Conservation (phyloP, 2,888 invertebrate genomes). For the Atethmia centrago region DNA sequence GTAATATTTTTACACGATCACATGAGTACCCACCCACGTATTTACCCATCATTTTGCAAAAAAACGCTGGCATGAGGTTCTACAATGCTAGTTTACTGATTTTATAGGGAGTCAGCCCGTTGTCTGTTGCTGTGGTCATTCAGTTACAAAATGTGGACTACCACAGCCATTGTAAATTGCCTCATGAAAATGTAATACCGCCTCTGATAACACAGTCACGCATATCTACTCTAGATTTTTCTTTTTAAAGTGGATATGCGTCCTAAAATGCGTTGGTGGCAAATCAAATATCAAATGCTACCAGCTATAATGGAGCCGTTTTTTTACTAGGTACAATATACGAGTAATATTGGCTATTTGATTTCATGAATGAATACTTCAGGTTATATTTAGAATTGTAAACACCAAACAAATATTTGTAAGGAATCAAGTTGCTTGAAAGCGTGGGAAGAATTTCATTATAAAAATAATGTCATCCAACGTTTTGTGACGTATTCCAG, state of each 20-base stretch:
- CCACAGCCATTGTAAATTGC: neutral
- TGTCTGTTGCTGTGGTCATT: neutral
- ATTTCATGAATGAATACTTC: conserved; percentile 13
- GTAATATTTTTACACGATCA: neutral
- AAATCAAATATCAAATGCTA: conserved; percentile 13
- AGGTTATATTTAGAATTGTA: conserved; percentile 11
- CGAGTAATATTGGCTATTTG: conserved; percentile 3
- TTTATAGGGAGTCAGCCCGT: neutral
- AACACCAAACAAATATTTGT: conserved; percentile 18
- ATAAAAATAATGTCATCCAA: conserved; percentile 36
- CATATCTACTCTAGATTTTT: neutral
- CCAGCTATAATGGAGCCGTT: neutral
- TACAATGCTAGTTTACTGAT: neutral
- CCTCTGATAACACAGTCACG: neutral
- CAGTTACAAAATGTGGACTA: neutral
- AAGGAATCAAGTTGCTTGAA: conserved; percentile 16
- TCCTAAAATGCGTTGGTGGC: conserved; percentile 10
- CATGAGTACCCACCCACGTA: too few relatives aligned
- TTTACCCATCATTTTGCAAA: neutral
- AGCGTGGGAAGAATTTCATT: conserved; percentile 33
- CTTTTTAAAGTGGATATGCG: neutral
- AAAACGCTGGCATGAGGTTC: neutral
- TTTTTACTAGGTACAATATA: too few relatives aligned
- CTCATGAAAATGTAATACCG: neutral
- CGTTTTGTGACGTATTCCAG: conserved; percentile 23